Evolutionary conservation across 2,888 invertebrate genomes (phyloP).

Genomic region (Perdita meconis): DNA sequence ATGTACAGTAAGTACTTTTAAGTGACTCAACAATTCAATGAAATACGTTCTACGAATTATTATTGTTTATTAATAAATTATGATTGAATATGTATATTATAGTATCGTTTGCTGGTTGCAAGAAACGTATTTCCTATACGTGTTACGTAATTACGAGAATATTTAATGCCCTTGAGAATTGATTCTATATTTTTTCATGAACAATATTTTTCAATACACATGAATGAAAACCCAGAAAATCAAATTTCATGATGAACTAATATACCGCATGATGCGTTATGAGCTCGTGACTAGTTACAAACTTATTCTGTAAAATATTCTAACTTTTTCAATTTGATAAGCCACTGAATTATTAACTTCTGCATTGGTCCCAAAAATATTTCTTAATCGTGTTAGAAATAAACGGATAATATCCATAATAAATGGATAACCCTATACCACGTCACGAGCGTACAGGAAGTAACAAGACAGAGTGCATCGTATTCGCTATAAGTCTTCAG

Average conservation of each 20-base stretch:
- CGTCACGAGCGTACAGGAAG: too few species aligned
- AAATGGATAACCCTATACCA: too few species aligned
- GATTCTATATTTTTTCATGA: not conserved
- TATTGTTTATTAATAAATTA: constrained; percentile 7
- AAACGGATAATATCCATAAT: too few species aligned
- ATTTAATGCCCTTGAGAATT: not conserved
- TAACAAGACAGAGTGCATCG: too few species aligned
- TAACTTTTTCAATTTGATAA: too few species aligned
- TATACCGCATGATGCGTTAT: not conserved
- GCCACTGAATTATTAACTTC: too few species aligned
- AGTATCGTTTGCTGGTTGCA: not conserved
- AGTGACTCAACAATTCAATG: not conserved
- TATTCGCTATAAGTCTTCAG: not conserved
- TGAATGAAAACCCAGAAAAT: too few species aligned
- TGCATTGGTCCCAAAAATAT: too few species aligned
- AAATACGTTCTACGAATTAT: not conserved
- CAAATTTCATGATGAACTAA: too few species aligned
- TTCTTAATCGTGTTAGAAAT: too few species aligned
- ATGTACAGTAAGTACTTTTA: not conserved
- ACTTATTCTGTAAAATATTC: too few species aligned
- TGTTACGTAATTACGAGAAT: not conserved
- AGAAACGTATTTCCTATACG: not conserved
- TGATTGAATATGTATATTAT: not conserved
- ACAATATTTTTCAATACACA: not conserved
- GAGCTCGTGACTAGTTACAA: too few species aligned